Conservation (phyloP, 2,797 vertebrate genomes). For the Pipistrellus kuhlii region DNA sequence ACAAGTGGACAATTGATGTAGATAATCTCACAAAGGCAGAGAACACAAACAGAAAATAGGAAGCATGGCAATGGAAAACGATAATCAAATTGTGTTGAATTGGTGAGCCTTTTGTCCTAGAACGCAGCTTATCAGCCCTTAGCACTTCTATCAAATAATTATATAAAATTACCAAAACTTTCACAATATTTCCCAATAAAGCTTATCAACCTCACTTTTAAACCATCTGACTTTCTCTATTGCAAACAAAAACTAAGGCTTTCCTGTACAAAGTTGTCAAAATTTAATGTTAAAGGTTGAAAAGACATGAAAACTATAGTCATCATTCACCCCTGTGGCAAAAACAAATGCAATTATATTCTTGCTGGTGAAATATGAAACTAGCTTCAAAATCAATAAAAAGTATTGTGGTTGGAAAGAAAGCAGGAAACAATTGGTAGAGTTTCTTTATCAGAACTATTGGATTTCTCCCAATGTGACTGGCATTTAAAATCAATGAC, state of each 20-base stretch:
- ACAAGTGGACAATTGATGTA: not conserved
- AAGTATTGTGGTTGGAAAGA: conserved; percentile 15
- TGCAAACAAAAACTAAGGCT: conserved; percentile 6
- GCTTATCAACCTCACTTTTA: not conserved
- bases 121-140: not conserved
- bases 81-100: not conserved
- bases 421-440: not conserved
- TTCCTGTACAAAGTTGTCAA: not conserved
- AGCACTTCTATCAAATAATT: conserved; percentile 51
- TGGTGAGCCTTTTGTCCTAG: not conserved
- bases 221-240: conserved; percentile 12
- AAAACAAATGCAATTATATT: not conserved
- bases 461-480: conserved; percentile 4
- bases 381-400: conserved; percentile 21
- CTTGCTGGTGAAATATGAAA: conserved; percentile 8
- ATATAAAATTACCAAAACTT: not conserved
- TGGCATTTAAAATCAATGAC: conserved; percentile 38
- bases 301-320: not conserved
- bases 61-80: not conserved
- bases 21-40: not conserved
- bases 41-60: not conserved
- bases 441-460: conserved; percentile 2
- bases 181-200: conserved; percentile 44
- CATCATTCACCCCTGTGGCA: not conserved
- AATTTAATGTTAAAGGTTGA: conserved; percentile 7